Evolutionary conservation across 1,140 invertebrate genomes (phyloP), one percentile per base, ranked within the genome.

Genomic region (Ladona fulva): DNA sequence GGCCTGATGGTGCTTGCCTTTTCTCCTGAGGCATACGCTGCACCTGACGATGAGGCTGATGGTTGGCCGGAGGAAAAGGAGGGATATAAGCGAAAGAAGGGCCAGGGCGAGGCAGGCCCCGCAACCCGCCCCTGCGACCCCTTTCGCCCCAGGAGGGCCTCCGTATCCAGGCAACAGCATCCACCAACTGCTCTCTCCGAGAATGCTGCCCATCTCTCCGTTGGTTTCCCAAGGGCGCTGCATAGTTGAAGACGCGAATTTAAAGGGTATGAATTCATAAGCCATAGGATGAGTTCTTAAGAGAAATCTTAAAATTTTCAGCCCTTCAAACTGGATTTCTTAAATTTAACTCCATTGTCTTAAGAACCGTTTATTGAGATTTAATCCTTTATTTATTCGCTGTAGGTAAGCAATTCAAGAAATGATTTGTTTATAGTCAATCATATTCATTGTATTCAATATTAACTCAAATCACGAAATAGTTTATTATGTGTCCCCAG

Each of bases 41-140:
- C 52, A 66, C 52, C 52, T 16, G n/a, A 22, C 52, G 52, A 66
- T 22, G 52, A 66, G 52, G 52, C 52, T 66, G 16, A 66, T 22
- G 52, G n/a, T 66, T 5, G 52, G 52, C 12, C 52, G 52, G 3
- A 66, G 52, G 52, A 16, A 66, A 3, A 88, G 82, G 19, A 90
- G 84, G 75, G 90, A 85, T 52, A 89, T 82, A 8, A 87, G 85
- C 1, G 89, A 85, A 8, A 90, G 79, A 10, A 88, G 82, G 77
- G 88, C 88, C 77, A 90, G 89, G 19, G 89, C 81, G 16, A 90
- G 83, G 80, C 90, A 89, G 81, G 88, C 87, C 76, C 85, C 86
- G 78, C 89, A 91, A 79, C 90, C 89, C 24, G 89, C 82, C 77
- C 90, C 85, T 76, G 90, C 87, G 24, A 89, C 52, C 86, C 76